Evolutionary conservation across 1,140 invertebrate genomes (phyloP).

Genomic region (Papilio aristodemus): DNA sequence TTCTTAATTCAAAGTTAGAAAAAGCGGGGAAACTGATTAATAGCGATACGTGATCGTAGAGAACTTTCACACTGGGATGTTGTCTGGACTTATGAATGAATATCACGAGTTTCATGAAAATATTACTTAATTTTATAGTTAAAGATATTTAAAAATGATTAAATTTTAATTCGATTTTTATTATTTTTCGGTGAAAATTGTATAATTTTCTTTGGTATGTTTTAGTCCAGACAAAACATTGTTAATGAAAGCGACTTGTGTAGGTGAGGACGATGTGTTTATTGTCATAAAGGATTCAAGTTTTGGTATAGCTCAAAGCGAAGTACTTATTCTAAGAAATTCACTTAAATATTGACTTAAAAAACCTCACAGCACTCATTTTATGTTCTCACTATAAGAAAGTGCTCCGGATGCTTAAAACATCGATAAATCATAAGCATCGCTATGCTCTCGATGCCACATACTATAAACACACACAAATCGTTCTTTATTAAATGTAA

Average conservation of each 20-base stretch:
- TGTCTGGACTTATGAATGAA: background rate
- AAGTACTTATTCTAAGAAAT: constrained; percentile 58
- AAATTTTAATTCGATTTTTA: no score
- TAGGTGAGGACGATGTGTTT: constrained; percentile 43
- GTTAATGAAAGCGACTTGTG: constrained; percentile 22
- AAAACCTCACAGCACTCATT: constrained; percentile 73
- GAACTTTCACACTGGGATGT: constrained; percentile 37
- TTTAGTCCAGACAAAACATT: constrained; percentile 25
- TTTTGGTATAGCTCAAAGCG: constrained; percentile 64
- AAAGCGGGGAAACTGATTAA: constrained; percentile 52
- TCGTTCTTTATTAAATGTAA: constrained; percentile 32
- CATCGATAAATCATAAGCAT: background rate
- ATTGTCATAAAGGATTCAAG: constrained; percentile 61
- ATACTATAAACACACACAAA: constrained; percentile 27
- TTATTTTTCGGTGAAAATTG: background rate
- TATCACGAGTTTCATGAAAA: background rate
- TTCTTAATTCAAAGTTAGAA: constrained; percentile 42
- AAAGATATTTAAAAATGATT: no score
- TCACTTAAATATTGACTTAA: constrained; percentile 73
- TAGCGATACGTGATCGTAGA: constrained; percentile 55
- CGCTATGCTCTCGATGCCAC: background rate
- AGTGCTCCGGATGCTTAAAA: constrained; percentile 21
- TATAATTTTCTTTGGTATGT: constrained; percentile 4
- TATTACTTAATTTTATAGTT: background rate
- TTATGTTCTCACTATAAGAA: constrained; percentile 47